Base-by-base conservation (phyloP, 2,888 invertebrate species). In the Oegoconia quadripuncta region DNA sequence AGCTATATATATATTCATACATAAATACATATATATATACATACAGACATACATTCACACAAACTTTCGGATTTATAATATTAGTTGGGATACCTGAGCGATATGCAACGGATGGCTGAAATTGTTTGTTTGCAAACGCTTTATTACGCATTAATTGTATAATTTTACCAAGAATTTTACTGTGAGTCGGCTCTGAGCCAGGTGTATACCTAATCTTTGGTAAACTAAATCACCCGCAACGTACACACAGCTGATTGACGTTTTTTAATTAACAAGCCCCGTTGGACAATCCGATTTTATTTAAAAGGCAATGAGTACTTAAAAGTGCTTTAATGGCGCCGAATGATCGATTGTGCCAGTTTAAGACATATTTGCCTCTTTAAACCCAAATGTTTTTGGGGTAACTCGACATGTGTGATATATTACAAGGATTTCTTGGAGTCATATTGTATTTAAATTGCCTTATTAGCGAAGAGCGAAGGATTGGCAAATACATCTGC, bases 201-300 rank as follows among this genome's bases (percentile, higher is more conserved):
- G 3, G 14, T 9, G 17, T 15, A 22, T 13, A 40, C 49, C 52
- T 59, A 63, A 39, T 72, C 69, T 68, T 54, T 69, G 64, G 20
- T 51, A 58, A 61, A 61, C 61, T 59, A 64, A 68, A 69, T 65
- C 58, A 55, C 42, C 64, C 50, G 53, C 55, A 44, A 48, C 59
- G 42, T 44, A 48, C 48, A 49, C 50, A 45, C 54, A 44, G 55
- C 52, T 79, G 79, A 82, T 74, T 78, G 82, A 80, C 79, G 72
- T 70, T 74, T 78, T n/a, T 79, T 80, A 81, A 83, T 82, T 80
- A 81, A 73, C 71, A 62, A 65, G 56, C 56, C 58, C 55, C 58
- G 59, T 65, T 60, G 59, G 51, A 44, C 48, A 45, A 48, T 51
- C 50, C 55, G 57, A 63, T 59, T 63, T 52, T 52, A 55, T 60